Evolutionary conservation across 2,888 invertebrate species (phyloP), one percentile per base, ranked within the genome.

Genomic region (Auanema freiburgensis): DNA sequence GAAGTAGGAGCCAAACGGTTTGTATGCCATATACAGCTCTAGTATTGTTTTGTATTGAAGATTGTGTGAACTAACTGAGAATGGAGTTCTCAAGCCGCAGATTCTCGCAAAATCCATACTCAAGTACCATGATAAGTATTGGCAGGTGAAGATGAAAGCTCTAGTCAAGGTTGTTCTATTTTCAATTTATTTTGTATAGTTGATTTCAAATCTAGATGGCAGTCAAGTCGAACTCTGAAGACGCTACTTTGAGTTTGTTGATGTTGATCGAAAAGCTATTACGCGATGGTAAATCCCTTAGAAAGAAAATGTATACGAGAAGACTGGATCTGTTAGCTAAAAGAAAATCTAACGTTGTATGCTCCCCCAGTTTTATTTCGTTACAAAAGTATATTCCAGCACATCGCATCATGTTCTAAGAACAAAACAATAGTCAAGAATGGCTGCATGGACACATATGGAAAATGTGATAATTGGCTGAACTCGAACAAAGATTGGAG

Each of bases 91-190:
- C 21, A 57, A 57, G 11, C 21, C 65, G 5, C 58, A 59, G 1
- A 56, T 69, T 1, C 66, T 73, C 14, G 59, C 59, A 11, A 69
- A 67, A 58, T 67, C 69, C 2, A 21, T 73, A 43, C 50, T 58
- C 21, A 55, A 57, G 11, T 59, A 61, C 8, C 59, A 64, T 2
- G 73, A 73, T 63, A 54, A 63, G 10, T 63, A 65, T 11, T 73
- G 73, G 73, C 67, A 73, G 49, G 57, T 60, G 43, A 73, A 73
- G 50, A 33, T 73, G 49, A 67, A 71, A 24, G n/a, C 58, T 5
- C 41, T 73, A 16, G 24, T 73, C n/a, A 56, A 44, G 60, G 65
- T 65, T 40, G 14, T 6, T 18, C 10, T n/a, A 6, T 10, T 12
- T 42, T 21, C 11, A 33, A 8, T 43, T 52, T 59, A 12, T 3